Percentiles rank a stretch among this genome's conserved stretches.
These are phyloP conservation scores for Patella depressa DNA, from an alignment of 2,888 invertebrate species.

Conservation along the genomic window DNA sequence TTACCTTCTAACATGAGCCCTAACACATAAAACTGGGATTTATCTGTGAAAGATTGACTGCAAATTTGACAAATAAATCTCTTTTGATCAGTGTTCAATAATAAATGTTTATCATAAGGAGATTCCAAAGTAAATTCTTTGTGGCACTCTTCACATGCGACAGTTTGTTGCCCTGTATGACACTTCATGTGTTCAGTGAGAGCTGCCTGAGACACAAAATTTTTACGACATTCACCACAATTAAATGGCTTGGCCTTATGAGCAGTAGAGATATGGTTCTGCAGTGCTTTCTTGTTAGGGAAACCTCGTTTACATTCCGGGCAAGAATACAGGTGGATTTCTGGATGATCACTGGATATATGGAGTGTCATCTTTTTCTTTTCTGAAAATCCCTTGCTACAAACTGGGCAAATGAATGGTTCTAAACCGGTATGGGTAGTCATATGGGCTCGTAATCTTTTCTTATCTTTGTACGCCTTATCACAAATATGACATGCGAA, in stretches of 20 bases:
- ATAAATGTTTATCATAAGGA: background rate
- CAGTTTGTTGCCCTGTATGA: background rate
- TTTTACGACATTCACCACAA: background rate
- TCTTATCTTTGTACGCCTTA: constrained; percentile 10
- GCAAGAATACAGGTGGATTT: constrained; percentile 5
- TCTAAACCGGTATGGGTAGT: background rate
- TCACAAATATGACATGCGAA: constrained; percentile 4
- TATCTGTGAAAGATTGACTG: background rate
- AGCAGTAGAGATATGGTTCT: constrained; percentile 3
- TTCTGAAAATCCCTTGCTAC: constrained; percentile 4
- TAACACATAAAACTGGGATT: background rate
- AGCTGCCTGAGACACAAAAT: constrained; percentile 1
- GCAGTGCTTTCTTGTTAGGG: background rate
- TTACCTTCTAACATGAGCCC: background rate
- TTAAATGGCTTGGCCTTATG: background rate
- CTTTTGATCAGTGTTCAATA: constrained; percentile 5
- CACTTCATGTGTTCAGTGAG: constrained; percentile 1
- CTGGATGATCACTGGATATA: background rate
- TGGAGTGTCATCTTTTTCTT: constrained; percentile 6
- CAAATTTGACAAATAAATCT: background rate
- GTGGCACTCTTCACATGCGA: background rate
- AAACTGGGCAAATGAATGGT: constrained; percentile 5
- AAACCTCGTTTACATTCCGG: constrained; percentile 4
- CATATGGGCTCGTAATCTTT: constrained; percentile 5
- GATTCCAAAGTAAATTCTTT: constrained; percentile 1